These are phyloP conservation scores for Gavia stellata DNA, from an alignment of 2,113 vertebrate species.

Conservation along the genomic window DNA sequence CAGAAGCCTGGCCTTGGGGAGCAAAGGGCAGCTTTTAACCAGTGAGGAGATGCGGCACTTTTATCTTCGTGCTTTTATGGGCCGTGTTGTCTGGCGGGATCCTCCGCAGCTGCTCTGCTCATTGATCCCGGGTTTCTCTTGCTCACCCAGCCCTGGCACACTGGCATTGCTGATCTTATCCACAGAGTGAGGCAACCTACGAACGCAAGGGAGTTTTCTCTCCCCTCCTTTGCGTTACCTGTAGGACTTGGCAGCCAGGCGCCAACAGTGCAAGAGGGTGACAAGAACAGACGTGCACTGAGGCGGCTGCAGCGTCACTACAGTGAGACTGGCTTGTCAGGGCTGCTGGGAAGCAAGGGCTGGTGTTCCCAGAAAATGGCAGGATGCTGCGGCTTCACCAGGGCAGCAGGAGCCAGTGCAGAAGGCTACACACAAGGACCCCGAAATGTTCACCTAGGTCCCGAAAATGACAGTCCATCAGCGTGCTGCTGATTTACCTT, in stretches of 20 bases:
- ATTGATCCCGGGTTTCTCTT: neutral
- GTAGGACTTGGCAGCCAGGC: neutral
- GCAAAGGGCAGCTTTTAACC: neutral
- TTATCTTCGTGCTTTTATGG: neutral
- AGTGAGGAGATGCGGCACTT: fast-evolving
- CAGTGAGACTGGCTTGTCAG: neutral
- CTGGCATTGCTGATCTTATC: neutral
- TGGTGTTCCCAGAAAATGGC: neutral
- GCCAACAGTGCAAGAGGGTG: neutral
- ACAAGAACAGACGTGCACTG: conserved; percentile 35
- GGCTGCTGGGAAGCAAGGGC: neutral
- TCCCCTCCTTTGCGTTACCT: neutral
- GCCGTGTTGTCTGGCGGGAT: fast-evolving
- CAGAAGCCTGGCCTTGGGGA: neutral
- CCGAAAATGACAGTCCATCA: fast-evolving
- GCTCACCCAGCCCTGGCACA: neutral
- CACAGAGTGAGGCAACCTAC: neutral
- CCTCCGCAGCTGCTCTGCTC: neutral
- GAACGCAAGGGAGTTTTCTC: neutral
- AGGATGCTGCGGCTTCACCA: fast-evolving
- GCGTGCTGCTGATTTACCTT: neutral
- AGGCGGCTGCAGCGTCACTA: neutral
- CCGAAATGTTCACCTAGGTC: neutral
- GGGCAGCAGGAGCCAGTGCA: neutral
- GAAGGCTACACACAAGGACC: neutral